Percentiles rank a stretch among this genome's conserved stretches.
These are phyloP conservation scores for Furnarius figulus DNA, from an alignment of 2,113 vertebrate species.

Conservation along the genomic window DNA sequence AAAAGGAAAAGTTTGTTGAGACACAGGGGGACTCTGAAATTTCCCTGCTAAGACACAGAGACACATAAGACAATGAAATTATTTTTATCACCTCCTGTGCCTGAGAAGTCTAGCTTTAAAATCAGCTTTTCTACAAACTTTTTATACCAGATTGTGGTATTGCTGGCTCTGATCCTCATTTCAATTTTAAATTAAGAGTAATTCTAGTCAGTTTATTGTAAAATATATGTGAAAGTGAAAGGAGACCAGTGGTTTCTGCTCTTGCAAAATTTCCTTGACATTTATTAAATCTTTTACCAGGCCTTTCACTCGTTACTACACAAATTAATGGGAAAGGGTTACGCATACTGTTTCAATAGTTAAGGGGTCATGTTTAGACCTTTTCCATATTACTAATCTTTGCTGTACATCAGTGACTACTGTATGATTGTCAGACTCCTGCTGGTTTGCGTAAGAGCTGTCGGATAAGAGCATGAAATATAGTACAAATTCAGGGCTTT, in stretches of 20 bases:
- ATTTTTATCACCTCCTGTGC: background rate
- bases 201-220: background rate
- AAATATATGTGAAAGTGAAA: background rate
- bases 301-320: background rate
- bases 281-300: background rate
- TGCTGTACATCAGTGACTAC: background rate
- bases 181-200: background rate
- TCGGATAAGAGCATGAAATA: background rate
- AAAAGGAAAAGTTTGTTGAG: background rate
- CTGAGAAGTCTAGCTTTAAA: background rate
- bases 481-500: background rate
- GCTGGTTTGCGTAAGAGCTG: background rate
- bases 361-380: background rate
- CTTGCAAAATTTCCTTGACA: background rate
- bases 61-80: background rate
- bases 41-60: background rate
- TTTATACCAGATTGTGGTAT: background rate
- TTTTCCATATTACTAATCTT: background rate
- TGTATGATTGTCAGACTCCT: background rate
- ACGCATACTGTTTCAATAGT: background rate
- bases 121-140: background rate
- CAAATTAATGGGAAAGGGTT: background rate
- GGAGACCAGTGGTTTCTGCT: background rate
- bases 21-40: background rate
- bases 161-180: background rate